phyloP scores from a whole-genome alignment of 2,888 invertebrate species.

The Hypolimnas misippus region DNA sequence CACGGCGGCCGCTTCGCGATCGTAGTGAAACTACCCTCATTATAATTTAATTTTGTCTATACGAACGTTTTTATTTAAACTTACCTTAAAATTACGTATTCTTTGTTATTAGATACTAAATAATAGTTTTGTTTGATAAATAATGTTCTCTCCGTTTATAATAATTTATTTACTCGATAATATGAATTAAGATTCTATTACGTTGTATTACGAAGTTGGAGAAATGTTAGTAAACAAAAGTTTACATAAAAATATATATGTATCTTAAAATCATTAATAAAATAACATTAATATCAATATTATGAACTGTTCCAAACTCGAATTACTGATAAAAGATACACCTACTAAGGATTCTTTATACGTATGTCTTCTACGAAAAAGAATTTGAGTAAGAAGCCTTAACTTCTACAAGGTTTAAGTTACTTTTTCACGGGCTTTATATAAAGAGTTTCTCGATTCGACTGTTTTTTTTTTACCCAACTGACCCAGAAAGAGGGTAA shows the following conservation, averaged over 20 bases:
- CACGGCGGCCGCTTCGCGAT: constrained; percentile 34
- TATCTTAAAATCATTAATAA: not conserved
- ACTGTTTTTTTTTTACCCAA: too few relatives aligned
- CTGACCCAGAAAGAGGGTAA: too few relatives aligned
- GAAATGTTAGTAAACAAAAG: too few relatives aligned
- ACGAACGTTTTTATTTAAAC: not conserved
- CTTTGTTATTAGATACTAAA: not conserved
- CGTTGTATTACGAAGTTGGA: too few relatives aligned
- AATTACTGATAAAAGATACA: not conserved
- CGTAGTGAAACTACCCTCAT: constrained; percentile 54
- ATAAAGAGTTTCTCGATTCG: too few relatives aligned
- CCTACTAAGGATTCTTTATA: constrained; percentile 8
- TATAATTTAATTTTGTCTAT: not conserved
- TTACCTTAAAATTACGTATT: not conserved
- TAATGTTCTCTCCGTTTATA: not conserved
- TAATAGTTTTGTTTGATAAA: not conserved
- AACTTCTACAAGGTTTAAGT: not conserved
- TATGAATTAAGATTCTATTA: too few relatives aligned
- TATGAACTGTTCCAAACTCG: not conserved
- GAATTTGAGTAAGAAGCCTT: not conserved
- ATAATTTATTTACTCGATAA: too few relatives aligned
- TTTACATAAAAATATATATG: not conserved
- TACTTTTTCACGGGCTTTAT: too few relatives aligned
- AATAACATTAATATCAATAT: not conserved
- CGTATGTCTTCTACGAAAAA: not conserved